Evolutionary conservation across 2,797 vertebrate genomes (phyloP).

Genomic region (Phalloptychus januarius): DNA sequence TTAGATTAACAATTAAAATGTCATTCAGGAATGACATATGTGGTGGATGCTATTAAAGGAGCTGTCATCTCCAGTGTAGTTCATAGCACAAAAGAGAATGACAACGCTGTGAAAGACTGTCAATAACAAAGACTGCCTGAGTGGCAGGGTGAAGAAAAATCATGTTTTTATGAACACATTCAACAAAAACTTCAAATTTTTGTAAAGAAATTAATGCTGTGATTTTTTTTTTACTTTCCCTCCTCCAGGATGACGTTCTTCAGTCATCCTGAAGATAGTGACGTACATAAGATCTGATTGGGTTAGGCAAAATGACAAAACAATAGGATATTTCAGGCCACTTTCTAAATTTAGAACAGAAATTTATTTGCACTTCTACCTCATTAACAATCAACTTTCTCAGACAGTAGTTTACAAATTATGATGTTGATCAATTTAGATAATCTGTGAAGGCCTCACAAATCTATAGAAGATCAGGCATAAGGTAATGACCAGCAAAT

Average conservation of each 20-base stretch:
- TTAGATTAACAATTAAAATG: conserved; percentile 62
- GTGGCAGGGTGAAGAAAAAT: conserved; percentile 27
- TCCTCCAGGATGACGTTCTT: conserved; percentile 3
- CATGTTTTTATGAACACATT: conserved; percentile 20
- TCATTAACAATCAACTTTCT: conserved; percentile 15
- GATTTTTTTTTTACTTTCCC: background rate
- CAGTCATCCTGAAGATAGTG: conserved; percentile 2
- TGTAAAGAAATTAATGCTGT: conserved; percentile 5
- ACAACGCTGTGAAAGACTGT: conserved; percentile 56
- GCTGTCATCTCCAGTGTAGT: conserved; percentile 53
- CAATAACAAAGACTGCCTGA: conserved; percentile 40
- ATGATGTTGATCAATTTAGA: background rate
- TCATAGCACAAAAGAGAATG: conserved; percentile 48
- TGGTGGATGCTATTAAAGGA: conserved; percentile 64
- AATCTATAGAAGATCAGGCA: background rate
- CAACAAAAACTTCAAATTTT: conserved; percentile 20
- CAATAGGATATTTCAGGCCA: background rate
- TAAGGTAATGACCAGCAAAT: background rate
- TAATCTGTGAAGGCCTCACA: background rate
- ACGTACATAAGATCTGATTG: background rate
- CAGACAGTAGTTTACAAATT: background rate
- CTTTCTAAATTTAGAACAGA: conserved; percentile 6
- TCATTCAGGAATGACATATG: conserved; percentile 61
- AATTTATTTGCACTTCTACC: conserved; percentile 27
- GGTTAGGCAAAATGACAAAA: background rate